phyloP scores from a whole-genome alignment of 2,113 vertebrate species.

The Melanostigma gelatinosum region DNA sequence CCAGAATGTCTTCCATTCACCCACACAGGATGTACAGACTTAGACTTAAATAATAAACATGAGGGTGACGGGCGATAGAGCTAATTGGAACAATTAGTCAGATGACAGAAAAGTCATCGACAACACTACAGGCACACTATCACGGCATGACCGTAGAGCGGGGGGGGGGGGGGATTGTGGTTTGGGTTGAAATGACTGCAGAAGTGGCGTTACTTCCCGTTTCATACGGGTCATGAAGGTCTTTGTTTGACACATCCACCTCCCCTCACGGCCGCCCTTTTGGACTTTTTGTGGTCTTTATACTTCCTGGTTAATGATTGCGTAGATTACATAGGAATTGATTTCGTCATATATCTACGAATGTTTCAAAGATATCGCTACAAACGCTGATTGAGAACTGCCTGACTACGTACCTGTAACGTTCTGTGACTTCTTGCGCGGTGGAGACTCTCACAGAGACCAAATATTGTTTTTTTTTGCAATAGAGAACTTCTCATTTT shows the following conservation, averaged over 20 bases:
- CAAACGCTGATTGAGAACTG: too few relatives aligned
- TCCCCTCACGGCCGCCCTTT: background rate
- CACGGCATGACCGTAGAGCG: too few relatives aligned
- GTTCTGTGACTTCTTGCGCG: background rate
- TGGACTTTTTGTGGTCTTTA: background rate
- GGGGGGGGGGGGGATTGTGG: too few relatives aligned
- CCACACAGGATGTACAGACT: conserved; percentile 41
- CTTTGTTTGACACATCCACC: background rate
- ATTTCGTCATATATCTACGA: too few relatives aligned
- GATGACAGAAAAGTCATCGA: background rate
- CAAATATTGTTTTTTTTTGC: too few relatives aligned
- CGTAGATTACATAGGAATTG: background rate
- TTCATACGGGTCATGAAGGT: background rate
- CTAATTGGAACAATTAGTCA: background rate
- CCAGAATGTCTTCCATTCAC: conserved; percentile 30
- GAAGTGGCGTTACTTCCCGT: too few relatives aligned
- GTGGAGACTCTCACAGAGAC: background rate
- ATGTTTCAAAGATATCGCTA: too few relatives aligned
- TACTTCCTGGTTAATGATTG: background rate
- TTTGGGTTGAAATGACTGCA: too few relatives aligned
- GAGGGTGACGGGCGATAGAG: background rate
- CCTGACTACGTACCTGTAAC: too few relatives aligned
- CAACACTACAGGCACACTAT: background rate
- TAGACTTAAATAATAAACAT: conserved; percentile 35
- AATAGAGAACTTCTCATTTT: background rate